Conservation (phyloP, 2,888 invertebrate genomes). For the Torymus auratus region DNA sequence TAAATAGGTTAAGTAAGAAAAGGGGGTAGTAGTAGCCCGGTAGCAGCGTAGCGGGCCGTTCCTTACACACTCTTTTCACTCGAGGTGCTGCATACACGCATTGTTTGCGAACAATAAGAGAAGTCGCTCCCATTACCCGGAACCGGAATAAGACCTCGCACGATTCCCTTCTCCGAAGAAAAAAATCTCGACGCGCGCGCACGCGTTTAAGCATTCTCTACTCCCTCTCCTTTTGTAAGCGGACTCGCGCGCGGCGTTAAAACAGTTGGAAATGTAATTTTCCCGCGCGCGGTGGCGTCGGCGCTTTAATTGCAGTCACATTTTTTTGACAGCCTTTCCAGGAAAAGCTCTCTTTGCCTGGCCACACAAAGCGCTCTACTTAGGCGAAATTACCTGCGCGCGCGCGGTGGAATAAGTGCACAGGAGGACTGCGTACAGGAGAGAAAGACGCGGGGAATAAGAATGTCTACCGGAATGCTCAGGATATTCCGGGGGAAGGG, state of each 20-base stretch:
- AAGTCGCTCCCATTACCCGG: too few relatives aligned
- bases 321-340: slow-evolving; percentile 52
- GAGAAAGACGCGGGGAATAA: slow-evolving; percentile 34
- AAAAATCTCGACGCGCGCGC: too few relatives aligned
- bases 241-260: background rate
- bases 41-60: too few relatives aligned
- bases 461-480: slow-evolving; percentile 41
- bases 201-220: too few relatives aligned
- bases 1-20: too few relatives aligned
- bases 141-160: too few relatives aligned
- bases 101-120: too few relatives aligned
- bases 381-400: slow-evolving; percentile 48
- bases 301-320: slow-evolving; percentile 50
- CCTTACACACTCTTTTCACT: too few relatives aligned
- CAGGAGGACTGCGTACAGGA: background rate
- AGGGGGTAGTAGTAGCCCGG: too few relatives aligned
- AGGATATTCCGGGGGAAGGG: slow-evolving; percentile 20
- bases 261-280: slow-evolving; percentile 46
- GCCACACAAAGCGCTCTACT: slow-evolving; percentile 49
- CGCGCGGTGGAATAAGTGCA: slow-evolving; percentile 43
- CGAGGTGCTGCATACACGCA: too few relatives aligned
- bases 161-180: too few relatives aligned
- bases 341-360: slow-evolving; percentile 1
- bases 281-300: background rate
- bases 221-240: too few relatives aligned